Evolutionary conservation across 1,140 invertebrate genomes (phyloP), one percentile per base, ranked within the genome.

Genomic region (Zaprionus capensis): DNA sequence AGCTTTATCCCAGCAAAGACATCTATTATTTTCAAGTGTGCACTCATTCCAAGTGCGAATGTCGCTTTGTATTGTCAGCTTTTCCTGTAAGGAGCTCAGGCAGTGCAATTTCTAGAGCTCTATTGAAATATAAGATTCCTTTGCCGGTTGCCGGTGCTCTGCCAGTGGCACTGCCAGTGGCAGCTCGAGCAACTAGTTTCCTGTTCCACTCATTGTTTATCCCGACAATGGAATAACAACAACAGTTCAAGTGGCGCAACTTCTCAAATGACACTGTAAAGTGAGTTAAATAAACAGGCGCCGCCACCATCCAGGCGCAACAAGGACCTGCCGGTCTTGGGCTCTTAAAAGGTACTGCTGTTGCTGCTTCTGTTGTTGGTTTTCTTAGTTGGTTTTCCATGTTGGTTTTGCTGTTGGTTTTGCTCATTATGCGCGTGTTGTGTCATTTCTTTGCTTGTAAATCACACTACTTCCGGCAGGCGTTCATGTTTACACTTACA

Each of bases 391-490:
- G 36, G 31, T 46, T 55, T 46, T 55, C 26, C 17, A 28, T 68
- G 72, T 38, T 22, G 63, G 20, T 70, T 22, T 34, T 66, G 41
- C 28, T 41, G 72, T 57, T 59, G 65, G 57, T 20, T 46, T 72
- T 66, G 76, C 79, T 81, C 78, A 85, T 85, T 85, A 85, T 85
- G 75, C 73, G 80, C 63, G 59, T 46, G 73, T 59, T 71, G 49
- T 61, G 59, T 68, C 28, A 46, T 62, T 51, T 41, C 59, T 65
- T 69, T 78, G 66, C 84, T 81, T 81, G 84, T 87, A 88, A 87
- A 88, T 87, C 84, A 84, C 84, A 87, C 84, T 88, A 88, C 84
- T 87, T 87, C 81, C 81, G 71, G 75, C 74, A 11, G 49, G 36
- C 62, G 62, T 57, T 31, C 53, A 67, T 77, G 72, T 73, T 77